Conservation (phyloP, 2,113 vertebrate species). For the Xenus cinereus region DNA sequence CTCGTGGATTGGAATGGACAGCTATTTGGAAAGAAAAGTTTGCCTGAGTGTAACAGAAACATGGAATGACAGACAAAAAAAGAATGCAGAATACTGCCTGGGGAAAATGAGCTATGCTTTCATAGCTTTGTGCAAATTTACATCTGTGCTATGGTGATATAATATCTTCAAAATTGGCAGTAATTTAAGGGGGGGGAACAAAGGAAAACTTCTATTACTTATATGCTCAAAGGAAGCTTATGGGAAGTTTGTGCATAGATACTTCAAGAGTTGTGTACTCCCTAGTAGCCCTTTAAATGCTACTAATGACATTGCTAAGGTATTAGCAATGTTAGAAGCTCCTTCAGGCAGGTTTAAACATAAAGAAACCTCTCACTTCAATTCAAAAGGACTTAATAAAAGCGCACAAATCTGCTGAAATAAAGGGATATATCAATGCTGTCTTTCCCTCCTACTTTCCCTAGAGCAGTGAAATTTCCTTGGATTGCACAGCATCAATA, state of each 20-base stretch:
- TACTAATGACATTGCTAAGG: not conserved
- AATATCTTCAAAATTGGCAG: not conserved
- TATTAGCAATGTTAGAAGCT: not conserved
- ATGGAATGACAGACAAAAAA: slow-evolving; percentile 49
- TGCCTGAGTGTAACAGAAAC: not conserved
- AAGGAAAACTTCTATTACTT: not conserved
- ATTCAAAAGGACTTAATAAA: not conserved
- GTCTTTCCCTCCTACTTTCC: not conserved
- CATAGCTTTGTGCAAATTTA: slow-evolving; percentile 21
- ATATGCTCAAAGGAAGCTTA: not conserved
- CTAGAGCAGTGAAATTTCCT: not conserved
- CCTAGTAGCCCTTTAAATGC: not conserved
- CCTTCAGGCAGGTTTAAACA: not conserved
- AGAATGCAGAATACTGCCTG: slow-evolving; percentile 39
- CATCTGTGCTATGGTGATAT: slow-evolving; percentile 46
- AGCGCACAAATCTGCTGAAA: not conserved
- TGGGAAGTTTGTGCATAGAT: not conserved
- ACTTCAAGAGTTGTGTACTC: not conserved
- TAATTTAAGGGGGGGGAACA: not conserved
- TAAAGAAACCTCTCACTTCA: not conserved
- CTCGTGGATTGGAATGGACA: slow-evolving; percentile 15
- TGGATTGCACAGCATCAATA: not conserved
- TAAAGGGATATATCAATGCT: not conserved
- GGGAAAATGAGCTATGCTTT: slow-evolving; percentile 42
- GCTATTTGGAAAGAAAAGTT: not conserved